A percentile compares a stretch with the other conserved stretches of the same genome.
Evolutionary conservation across 2,888 invertebrate species (phyloP).

Genomic region (Diabrotica balteata): DNA sequence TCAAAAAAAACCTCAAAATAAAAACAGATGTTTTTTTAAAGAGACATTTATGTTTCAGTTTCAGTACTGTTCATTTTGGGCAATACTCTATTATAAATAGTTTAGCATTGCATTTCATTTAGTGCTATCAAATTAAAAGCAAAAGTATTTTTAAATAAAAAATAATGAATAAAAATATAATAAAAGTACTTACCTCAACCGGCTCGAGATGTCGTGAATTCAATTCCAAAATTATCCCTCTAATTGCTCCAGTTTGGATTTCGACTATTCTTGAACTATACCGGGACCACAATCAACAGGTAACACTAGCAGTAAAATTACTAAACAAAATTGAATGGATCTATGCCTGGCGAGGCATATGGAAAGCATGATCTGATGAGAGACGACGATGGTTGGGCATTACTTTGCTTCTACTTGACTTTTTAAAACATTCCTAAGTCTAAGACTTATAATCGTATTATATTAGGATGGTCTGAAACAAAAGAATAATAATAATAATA

Average conservation of each 20-base stretch:
- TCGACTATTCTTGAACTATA: slow-evolving; percentile 83
- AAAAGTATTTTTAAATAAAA: too few relatives aligned
- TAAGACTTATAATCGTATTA: slow-evolving; percentile 11
- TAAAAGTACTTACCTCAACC: slow-evolving; percentile 66
- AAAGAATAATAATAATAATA: too few relatives aligned
- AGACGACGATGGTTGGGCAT: slow-evolving; percentile 49
- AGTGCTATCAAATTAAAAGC: too few relatives aligned
- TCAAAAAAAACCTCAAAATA: too few relatives aligned
- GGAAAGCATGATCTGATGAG: slow-evolving; percentile 56
- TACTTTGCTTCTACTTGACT: slow-evolving; percentile 44
- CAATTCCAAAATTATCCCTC: slow-evolving; percentile 73
- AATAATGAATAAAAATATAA: too few relatives aligned
- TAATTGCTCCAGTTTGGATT: slow-evolving; percentile 76
- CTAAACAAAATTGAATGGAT: slow-evolving; percentile 32
- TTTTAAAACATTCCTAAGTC: slow-evolving; percentile 22
- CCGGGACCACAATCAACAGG: slow-evolving; percentile 61
- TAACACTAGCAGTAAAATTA: slow-evolving; percentile 39
- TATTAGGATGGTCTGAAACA: slow-evolving; percentile 18
- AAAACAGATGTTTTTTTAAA: too few relatives aligned
- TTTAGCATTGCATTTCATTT: too few relatives aligned
- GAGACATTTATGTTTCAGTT: too few relatives aligned
- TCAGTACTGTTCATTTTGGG: too few relatives aligned
- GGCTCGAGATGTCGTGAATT: slow-evolving; percentile 76
- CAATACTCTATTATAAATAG: too few relatives aligned
- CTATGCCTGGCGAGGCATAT: slow-evolving; percentile 50